Conservation (phyloP, 2,888 invertebrate species). For the Kryphioiulus occultus region DNA sequence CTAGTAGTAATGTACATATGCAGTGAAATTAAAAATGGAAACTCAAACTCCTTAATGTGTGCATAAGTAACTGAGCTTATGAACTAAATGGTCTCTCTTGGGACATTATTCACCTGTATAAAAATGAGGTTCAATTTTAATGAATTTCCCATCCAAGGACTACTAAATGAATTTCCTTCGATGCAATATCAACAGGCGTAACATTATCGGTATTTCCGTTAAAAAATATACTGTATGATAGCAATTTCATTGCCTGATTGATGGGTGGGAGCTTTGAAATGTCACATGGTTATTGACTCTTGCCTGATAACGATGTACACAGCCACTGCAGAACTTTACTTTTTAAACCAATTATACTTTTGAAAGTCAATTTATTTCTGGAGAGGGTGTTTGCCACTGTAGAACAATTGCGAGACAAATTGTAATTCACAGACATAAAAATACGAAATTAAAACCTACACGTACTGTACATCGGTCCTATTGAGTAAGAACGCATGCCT, state of each 20-base stretch:
- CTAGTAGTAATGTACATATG: not conserved
- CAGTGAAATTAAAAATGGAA: not conserved
- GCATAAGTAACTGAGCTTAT: too few species aligned
- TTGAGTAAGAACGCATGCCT: too few species aligned
- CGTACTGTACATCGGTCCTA: too few species aligned
- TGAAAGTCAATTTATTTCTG: not conserved
- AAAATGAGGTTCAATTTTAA: not conserved
- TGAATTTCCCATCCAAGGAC: not conserved
- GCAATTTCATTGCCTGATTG: not conserved
- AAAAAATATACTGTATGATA: not conserved
- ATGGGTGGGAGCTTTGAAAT: not conserved
- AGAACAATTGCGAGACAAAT: too few species aligned
- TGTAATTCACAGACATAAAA: too few species aligned
- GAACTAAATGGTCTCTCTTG: too few species aligned
- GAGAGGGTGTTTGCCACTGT: not conserved
- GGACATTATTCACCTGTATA: not conserved
- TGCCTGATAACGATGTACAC: not conserved
- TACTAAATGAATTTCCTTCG: not conserved
- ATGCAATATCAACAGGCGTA: not conserved
- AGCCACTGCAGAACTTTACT: not conserved
- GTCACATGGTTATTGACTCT: conserved; percentile 28
- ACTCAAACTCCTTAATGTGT: too few species aligned
- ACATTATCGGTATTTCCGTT: not conserved
- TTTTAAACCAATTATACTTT: not conserved
- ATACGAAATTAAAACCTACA: too few species aligned